Evolutionary conservation across 92 coral and sea anemone genomes (phyloP).

Genomic region (Chrysogorgia sp.): DNA sequence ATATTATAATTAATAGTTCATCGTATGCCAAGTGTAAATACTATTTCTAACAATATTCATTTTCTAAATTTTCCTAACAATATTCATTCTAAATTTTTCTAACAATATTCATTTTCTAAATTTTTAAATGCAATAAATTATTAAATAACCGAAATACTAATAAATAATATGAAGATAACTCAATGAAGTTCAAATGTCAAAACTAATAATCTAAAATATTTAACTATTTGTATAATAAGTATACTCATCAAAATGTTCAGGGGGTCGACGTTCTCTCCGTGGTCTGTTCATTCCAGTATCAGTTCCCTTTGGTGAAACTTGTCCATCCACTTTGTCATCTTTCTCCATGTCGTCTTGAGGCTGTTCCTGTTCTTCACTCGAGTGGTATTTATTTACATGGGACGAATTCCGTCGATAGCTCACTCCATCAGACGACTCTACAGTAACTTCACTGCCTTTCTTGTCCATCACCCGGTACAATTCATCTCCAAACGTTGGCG

Average conservation of each 20-base stretch:
- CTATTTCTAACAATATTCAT: too few species aligned
- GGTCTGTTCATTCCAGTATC: not conserved
- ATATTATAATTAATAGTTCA: too few species aligned
- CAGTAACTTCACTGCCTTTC: conserved; percentile 25
- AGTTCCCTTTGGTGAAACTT: not conserved
- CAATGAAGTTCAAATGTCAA: too few species aligned
- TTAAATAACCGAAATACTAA: too few species aligned
- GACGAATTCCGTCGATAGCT: conserved; percentile 24
- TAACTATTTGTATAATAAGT: not conserved
- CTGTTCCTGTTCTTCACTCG: not conserved
- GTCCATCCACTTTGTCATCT: not conserved
- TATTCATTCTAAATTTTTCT: too few species aligned
- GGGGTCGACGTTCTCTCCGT: conserved; percentile 1
- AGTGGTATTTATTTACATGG: conserved; percentile 28
- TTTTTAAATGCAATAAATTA: too few species aligned
- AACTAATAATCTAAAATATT: too few species aligned
- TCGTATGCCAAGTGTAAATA: too few species aligned
- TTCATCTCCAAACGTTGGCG: conserved; percentile 18
- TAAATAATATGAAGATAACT: too few species aligned
- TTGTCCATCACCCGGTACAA: conserved; percentile 21
- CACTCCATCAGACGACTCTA: conserved; percentile 22
- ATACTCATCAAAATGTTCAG: not conserved
- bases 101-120: too few species aligned
- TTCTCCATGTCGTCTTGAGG: not conserved
- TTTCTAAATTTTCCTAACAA: too few species aligned